Evolutionary conservation across 2,113 vertebrate species (phyloP).

Genomic region (cattle (Bos taurus)): ARS-UCD2.0 NC_037347.1:35592501-35593000

Average conservation of each 20-base stretch:
- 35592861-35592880: neutral
- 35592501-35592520: neutral
- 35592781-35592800: neutral
- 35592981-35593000: neutral
- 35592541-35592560: neutral
- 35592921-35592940: neutral
- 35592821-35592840: neutral
- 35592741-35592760: neutral
- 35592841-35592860: neutral
- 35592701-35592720: neutral
- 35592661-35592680: neutral
- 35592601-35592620: neutral
- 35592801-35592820: neutral
- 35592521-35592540: neutral
- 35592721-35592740: neutral
- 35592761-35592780: neutral
- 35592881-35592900: neutral
- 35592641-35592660: neutral
- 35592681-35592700: neutral
- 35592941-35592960: neutral
- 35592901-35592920: neutral
- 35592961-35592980: neutral
- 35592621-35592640: neutral
- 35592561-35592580: neutral
- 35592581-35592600: neutral